Evolutionary conservation across 2,113 vertebrate species (phyloP).

Genomic region (Ceyx cyanopectus): DNA sequence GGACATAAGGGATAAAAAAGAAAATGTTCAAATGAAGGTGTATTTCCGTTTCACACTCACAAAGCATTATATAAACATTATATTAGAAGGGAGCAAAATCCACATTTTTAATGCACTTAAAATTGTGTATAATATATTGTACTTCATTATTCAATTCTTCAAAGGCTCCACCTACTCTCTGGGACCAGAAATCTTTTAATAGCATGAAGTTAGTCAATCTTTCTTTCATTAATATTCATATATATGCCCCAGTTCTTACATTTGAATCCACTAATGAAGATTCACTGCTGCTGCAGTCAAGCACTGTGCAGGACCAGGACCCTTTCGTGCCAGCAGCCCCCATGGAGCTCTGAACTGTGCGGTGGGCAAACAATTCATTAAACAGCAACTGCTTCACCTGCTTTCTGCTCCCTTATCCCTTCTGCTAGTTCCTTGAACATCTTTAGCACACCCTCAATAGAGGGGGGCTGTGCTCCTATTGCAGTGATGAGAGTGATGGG

Average conservation of each 20-base stretch:
- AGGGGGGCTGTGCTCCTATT: background rate
- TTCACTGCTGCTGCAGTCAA: background rate
- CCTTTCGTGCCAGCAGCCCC: background rate
- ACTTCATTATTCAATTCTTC: conserved; percentile 30
- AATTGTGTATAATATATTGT: background rate
- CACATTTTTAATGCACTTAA: background rate
- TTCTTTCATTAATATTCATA: conserved; percentile 68
- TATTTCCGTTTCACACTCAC: background rate
- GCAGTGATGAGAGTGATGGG: background rate
- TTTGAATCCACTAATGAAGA: conserved; percentile 19
- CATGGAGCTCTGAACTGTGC: rapidly evolving
- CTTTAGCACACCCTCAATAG: background rate
- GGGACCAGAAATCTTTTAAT: conserved; percentile 51
- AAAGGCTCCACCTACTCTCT: conserved; percentile 42
- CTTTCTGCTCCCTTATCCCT: background rate
- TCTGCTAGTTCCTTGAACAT: background rate
- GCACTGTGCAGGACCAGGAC: background rate
- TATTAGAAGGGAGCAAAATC: conserved; percentile 1
- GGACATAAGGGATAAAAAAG: background rate
- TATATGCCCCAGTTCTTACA: conserved; percentile 44
- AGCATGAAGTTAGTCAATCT: conserved; percentile 63
- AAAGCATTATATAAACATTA: background rate
- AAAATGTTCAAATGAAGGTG: background rate
- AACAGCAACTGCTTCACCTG: background rate
- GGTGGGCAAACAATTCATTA: background rate